These are phyloP conservation scores for Portunus trituberculatus DNA, from an alignment of 1,140 invertebrate species.

Conservation along the genomic window DNA sequence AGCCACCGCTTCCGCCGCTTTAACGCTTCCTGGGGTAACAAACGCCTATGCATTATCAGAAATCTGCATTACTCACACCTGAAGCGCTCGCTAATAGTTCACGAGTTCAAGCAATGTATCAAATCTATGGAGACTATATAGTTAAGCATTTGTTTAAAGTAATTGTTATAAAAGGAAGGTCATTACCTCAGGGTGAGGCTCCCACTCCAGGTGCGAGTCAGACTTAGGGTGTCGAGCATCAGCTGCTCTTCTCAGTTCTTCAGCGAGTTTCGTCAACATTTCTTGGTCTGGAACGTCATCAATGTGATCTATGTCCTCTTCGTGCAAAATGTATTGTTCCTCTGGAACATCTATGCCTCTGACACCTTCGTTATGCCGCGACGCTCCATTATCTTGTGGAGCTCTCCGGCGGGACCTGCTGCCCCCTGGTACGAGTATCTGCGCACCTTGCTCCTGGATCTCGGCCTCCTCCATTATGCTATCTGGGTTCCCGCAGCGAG, in stretches of 20 bases:
- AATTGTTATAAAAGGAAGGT: neutral
- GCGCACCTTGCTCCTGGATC: neutral
- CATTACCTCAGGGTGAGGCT: slow-evolving; percentile 49
- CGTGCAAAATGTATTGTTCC: neutral
- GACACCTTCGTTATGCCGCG: neutral
- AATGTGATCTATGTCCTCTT: neutral
- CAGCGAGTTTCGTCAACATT: neutral
- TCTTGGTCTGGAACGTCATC: slow-evolving; percentile 45
- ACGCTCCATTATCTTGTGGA: neutral
- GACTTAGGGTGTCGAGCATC: slow-evolving; percentile 24
- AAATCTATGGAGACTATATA: neutral
- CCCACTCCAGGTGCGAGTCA: slow-evolving; percentile 45
- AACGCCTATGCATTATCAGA: neutral
- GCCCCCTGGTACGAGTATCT: neutral
- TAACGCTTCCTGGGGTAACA: slow-evolving; percentile 36
- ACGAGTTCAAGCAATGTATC: too few species aligned
- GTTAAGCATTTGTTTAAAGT: neutral
- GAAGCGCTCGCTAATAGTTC: too few species aligned
- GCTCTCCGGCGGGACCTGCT: neutral
- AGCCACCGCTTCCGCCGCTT: slow-evolving; percentile 61
- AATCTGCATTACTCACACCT: too few species aligned
- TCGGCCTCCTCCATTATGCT: slow-evolving; percentile 46
- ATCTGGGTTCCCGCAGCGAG: slow-evolving; percentile 71
- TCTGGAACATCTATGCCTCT: neutral
- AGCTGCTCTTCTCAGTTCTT: neutral